Evolutionary conservation across 2,113 vertebrate genomes (phyloP).

Genomic region (Agapornis roseicollis): DNA sequence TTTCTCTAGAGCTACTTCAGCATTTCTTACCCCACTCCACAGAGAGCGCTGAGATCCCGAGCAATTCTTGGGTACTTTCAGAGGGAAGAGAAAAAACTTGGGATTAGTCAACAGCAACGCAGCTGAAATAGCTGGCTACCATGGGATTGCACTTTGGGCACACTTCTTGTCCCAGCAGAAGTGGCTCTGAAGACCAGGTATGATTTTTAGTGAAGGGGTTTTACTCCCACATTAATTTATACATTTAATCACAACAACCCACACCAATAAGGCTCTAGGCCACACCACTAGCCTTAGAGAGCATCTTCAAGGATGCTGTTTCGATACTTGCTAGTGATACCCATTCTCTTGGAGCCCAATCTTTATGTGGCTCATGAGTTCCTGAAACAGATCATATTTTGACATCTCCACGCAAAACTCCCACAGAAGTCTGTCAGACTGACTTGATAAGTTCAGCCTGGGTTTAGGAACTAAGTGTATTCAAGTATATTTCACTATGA

Average conservation of each 20-base stretch:
- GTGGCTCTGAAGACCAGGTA: background rate
- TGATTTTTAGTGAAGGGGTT: background rate
- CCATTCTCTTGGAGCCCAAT: background rate
- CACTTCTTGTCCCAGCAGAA: background rate
- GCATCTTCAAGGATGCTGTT: background rate
- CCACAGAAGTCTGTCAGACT: background rate
- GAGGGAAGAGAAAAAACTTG: background rate
- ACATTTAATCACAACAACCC: background rate
- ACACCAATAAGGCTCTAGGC: background rate
- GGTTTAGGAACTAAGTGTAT: background rate
- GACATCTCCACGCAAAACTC: background rate
- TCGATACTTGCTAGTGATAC: background rate
- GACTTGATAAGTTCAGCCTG: background rate
- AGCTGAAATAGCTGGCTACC: background rate
- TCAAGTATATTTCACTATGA: background rate
- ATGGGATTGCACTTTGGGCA: background rate
- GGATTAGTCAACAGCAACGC: background rate
- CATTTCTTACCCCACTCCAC: background rate
- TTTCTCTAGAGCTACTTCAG: background rate
- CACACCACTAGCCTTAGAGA: background rate
- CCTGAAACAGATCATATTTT: background rate
- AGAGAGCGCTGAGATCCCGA: background rate
- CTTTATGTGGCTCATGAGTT: background rate
- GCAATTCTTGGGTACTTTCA: background rate
- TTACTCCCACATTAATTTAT: background rate